These are phyloP conservation scores for Carabus problematicus DNA, from an alignment of 2,888 invertebrate species.

Conservation along the genomic window DNA sequence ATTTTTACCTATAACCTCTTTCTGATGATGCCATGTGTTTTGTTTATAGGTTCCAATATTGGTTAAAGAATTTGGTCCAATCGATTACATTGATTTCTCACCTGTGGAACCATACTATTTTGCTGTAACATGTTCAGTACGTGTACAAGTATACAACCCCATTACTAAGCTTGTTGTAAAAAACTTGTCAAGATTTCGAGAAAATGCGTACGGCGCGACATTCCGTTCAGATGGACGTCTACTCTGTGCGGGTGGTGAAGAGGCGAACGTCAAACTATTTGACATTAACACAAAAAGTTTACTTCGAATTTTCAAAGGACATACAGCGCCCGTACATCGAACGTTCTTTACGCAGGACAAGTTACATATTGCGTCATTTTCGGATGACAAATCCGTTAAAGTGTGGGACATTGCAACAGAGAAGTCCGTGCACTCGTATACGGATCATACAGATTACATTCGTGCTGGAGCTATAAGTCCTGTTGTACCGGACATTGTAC, in stretches of 20 bases:
- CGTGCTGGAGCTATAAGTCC: conserved; percentile 84
- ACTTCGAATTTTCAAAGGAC: conserved; percentile 85
- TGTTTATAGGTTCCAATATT: conserved; percentile 81
- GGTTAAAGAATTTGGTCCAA: conserved; percentile 90
- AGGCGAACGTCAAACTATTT: conserved; percentile 85
- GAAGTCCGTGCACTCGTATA: conserved; percentile 70
- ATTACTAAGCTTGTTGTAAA: conserved; percentile 83
- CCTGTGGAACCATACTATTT: conserved; percentile 89
- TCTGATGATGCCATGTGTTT: conserved; percentile 35
- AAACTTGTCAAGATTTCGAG: conserved; percentile 82
- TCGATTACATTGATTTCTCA: conserved; percentile 90
- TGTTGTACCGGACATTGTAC: conserved; percentile 74
- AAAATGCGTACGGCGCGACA: conserved; percentile 84
- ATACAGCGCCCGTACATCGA: conserved; percentile 80
- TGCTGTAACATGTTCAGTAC: conserved; percentile 90
- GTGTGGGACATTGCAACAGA: conserved; percentile 94
- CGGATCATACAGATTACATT: conserved; percentile 81
- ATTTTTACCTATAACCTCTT: conserved; percentile 23
- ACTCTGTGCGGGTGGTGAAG: conserved; percentile 90
- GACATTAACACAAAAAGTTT: conserved; percentile 84
- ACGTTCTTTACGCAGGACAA: conserved; percentile 82
- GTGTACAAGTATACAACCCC: conserved; percentile 86
- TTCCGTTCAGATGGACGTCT: conserved; percentile 83
- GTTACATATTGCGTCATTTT: conserved; percentile 82
- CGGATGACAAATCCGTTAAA: conserved; percentile 86